phyloP scores from a whole-genome alignment of 1,140 invertebrate genomes.

The Gonioctena quinquepunctata region DNA sequence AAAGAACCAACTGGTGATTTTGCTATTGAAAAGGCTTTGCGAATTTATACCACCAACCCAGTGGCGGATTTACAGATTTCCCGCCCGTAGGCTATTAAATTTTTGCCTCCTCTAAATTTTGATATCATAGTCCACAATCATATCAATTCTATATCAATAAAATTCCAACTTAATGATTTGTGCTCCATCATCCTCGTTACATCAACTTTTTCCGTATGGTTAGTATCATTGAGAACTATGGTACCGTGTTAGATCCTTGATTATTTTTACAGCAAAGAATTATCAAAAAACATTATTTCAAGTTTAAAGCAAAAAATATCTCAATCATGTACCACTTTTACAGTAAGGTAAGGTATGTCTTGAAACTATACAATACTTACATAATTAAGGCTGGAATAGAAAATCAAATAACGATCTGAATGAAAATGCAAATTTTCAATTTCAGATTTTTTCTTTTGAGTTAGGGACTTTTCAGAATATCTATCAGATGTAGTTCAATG shows the following conservation, averaged over 20 bases:
- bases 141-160: not conserved
- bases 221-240: constrained; percentile 1
- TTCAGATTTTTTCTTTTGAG: too few relatives aligned
- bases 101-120: not conserved
- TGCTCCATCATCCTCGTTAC: constrained; percentile 9
- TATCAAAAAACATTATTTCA: too few relatives aligned
- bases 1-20: not conserved
- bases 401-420: too few relatives aligned
- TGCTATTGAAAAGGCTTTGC: not conserved
- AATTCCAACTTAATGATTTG: not conserved
- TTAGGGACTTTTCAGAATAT: too few relatives aligned
- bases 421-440: too few relatives aligned
- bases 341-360: not conserved
- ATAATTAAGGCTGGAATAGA: too few relatives aligned
- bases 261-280: constrained; percentile 8
- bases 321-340: too few relatives aligned
- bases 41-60: not conserved
- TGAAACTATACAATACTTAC: not conserved
- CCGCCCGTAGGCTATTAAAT: not conserved
- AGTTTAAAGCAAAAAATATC: too few relatives aligned
- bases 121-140: not conserved
- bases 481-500: too few relatives aligned
- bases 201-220: constrained; percentile 8
- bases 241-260: constrained; percentile 1
- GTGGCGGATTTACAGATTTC: constrained; percentile 1